These are phyloP conservation scores for Diceros bicornis DNA, from an alignment of 2,797 vertebrate species.

Conservation along the genomic window DNA sequence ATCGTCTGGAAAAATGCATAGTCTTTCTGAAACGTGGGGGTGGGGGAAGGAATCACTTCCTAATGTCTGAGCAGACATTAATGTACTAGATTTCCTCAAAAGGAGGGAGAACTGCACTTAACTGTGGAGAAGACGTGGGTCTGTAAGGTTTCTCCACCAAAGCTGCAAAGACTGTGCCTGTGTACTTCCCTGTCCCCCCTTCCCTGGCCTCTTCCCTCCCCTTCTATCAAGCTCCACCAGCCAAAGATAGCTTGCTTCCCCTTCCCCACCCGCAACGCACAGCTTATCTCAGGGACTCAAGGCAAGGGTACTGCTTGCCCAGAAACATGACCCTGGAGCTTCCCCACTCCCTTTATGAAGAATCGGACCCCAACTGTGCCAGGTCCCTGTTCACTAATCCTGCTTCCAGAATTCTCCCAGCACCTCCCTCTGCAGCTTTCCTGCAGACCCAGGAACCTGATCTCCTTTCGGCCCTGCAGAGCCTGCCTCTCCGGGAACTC, in stretches of 20 bases:
- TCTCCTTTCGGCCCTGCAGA: not conserved
- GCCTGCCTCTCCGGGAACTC: constrained; percentile 47
- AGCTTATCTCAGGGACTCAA: not conserved
- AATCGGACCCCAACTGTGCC: not conserved
- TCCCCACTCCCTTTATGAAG: not conserved
- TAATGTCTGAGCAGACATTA: not conserved
- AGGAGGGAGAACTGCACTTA: not conserved
- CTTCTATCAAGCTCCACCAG: not conserved
- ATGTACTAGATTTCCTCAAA: not conserved
- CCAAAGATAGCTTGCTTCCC: not conserved
- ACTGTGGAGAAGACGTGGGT: not conserved
- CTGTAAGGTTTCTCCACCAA: not conserved
- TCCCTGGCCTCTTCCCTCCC: too few species aligned
- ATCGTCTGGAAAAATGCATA: not conserved
- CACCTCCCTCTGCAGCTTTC: not conserved
- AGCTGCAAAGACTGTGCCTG: not conserved
- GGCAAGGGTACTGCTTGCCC: not conserved
- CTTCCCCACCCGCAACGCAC: too few species aligned
- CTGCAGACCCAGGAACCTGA: not conserved
- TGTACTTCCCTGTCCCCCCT: not conserved
- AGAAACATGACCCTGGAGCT: not conserved
- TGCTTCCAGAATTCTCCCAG: not conserved
- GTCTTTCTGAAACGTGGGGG: not conserved
- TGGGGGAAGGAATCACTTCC: not conserved
- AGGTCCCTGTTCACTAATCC: not conserved